Conservation (phyloP, 2,888 invertebrate genomes). For the Amitus sp. region DNA sequence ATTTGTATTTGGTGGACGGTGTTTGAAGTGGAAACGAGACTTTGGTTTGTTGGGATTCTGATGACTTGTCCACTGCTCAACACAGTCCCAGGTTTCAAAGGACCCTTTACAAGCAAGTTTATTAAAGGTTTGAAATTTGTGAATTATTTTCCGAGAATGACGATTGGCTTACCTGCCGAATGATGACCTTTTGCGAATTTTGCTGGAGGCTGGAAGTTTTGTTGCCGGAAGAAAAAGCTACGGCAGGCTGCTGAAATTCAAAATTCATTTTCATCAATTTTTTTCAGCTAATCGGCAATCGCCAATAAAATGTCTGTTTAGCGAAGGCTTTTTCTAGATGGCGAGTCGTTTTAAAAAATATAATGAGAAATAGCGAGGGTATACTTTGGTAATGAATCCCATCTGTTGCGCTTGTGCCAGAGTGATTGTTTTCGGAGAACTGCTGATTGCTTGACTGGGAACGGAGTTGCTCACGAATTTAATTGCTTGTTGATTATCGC, state of each 20-base stretch:
- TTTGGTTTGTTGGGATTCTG: constrained; percentile 67
- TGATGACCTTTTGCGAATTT: constrained; percentile 69
- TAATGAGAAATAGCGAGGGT: no score
- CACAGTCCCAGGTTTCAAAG: constrained; percentile 62
- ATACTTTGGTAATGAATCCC: constrained; percentile 69
- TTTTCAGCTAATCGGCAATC: no score
- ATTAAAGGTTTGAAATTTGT: no score
- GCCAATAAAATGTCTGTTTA: no score
- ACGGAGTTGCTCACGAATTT: constrained; percentile 58
- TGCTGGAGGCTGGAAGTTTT: constrained; percentile 56
- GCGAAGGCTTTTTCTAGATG: no score
- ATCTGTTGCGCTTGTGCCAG: constrained; percentile 74
- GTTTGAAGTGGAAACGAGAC: constrained; percentile 62
- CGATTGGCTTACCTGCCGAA: constrained; percentile 63
- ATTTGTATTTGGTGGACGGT: constrained; percentile 79
- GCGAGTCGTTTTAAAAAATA: no score
- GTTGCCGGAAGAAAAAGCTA: constrained; percentile 46
- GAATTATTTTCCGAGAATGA: constrained; percentile 9
- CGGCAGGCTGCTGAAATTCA: constrained; percentile 53
- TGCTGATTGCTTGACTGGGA: constrained; percentile 54
- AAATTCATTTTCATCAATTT: constrained; percentile 72
- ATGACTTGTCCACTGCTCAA: constrained; percentile 66
- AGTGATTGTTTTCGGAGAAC: constrained; percentile 72
- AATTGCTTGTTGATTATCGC: constrained; percentile 56
- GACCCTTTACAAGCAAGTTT: no score